Evolutionary conservation across 1,140 invertebrate genomes (phyloP).

Genomic region (Melitaea cinxia): DNA sequence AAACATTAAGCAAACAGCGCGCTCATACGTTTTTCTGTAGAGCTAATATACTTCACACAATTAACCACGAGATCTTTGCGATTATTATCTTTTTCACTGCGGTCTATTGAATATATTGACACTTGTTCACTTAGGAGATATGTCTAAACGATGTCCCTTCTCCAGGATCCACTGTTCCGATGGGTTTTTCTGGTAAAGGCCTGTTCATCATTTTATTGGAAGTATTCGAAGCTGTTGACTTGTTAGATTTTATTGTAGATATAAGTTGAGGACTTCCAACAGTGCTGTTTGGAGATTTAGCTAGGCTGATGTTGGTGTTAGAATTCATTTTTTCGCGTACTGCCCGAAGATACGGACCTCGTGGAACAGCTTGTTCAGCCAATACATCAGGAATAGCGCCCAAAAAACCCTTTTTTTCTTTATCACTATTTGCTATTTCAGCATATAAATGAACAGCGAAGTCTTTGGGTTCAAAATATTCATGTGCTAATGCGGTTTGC

Average conservation of each 20-base stretch:
- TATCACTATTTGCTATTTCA: conserved; percentile 83
- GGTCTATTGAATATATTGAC: conserved; percentile 19
- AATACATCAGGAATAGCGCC: conserved; percentile 71
- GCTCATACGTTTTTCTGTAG: conserved; percentile 5
- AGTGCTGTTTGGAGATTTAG: conserved; percentile 34
- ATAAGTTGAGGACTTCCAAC: conserved; percentile 38
- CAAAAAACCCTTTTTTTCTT: conserved; percentile 60
- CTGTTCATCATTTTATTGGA: conserved; percentile 85
- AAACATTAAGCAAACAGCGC: conserved; percentile 57
- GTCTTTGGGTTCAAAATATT: conserved; percentile 88
- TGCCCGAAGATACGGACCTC: conserved; percentile 70
- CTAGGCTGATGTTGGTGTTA: conserved; percentile 32
- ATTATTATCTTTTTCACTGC: conserved; percentile 16
- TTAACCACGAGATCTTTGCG: conserved; percentile 9
- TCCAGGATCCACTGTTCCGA: conserved; percentile 59
- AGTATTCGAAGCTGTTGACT: conserved; percentile 74
- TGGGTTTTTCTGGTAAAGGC: conserved; percentile 86
- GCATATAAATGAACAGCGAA: conserved; percentile 87
- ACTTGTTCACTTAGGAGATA: conserved; percentile 41
- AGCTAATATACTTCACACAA: background rate
- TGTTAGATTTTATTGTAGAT: conserved; percentile 58
- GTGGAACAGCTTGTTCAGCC: conserved; percentile 62
- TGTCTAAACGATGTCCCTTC: conserved; percentile 68
- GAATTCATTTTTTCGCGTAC: conserved; percentile 63
- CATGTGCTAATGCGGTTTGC: conserved; percentile 83